A percentile compares a stretch with the other conserved stretches of the same genome.
phyloP scores from a whole-genome alignment of 2,888 invertebrate genomes.

The Linnaemya vulpina region DNA sequence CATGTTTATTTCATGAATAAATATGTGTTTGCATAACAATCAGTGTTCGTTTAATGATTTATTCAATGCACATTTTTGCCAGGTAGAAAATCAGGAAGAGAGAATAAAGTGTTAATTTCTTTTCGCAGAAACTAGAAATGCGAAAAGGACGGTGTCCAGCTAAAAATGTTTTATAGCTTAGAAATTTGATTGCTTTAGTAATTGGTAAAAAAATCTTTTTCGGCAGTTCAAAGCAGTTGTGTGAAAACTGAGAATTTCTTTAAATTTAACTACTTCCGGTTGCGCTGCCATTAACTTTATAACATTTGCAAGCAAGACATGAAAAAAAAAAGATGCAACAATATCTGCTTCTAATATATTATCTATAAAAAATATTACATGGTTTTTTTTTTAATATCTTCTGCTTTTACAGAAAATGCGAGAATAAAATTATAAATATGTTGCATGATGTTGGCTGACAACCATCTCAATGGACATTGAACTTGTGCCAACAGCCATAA shows the following conservation, averaged over 20 bases:
- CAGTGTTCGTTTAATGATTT: constrained; percentile 25
- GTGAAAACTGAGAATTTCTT: too few species aligned
- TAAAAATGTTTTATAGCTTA: not conserved
- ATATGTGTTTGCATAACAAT: constrained; percentile 50
- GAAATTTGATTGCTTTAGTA: not conserved
- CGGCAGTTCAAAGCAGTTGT: too few species aligned
- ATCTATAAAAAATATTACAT: constrained; percentile 9
- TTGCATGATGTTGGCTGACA: constrained; percentile 55
- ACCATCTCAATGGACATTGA: constrained; percentile 77
- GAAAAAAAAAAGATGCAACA: constrained; percentile 25
- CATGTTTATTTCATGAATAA: not conserved
- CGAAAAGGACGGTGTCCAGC: not conserved
- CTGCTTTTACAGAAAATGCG: not conserved
- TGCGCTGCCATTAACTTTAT: not conserved
- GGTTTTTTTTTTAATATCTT: constrained; percentile 7
- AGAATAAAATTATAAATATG: constrained; percentile 54
- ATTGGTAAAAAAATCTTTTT: not conserved
- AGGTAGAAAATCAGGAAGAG: not conserved
- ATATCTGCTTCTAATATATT: constrained; percentile 7
- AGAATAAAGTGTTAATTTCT: not conserved
- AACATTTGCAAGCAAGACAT: not conserved
- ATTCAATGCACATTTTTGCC: constrained; percentile 43
- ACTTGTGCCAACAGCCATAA: constrained; percentile 77
- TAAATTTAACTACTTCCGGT: not conserved
- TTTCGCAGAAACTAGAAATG: not conserved